Evolutionary conservation across 2,888 invertebrate species (phyloP).

Genomic region (Drosophila ustulata): DNA sequence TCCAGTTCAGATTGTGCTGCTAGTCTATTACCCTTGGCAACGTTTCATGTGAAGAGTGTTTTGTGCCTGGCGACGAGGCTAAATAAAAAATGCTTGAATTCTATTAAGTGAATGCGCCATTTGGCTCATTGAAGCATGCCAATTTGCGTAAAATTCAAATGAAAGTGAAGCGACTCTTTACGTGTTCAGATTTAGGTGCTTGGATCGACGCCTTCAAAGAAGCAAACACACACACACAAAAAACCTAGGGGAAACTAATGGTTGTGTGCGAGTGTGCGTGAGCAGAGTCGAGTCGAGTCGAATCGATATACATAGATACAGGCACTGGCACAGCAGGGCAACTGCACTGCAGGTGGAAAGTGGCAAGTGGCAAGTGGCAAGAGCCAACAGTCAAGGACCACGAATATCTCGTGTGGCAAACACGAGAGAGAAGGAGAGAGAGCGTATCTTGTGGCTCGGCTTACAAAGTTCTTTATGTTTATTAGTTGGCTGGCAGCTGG

Average conservation of each 20-base stretch:
- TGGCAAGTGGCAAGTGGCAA: not conserved
- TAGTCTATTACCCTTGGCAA: constrained; percentile 55
- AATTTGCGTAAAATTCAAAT: constrained; percentile 69
- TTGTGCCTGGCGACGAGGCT: constrained; percentile 13
- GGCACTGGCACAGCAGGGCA: constrained; percentile 39
- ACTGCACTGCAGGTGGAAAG: constrained; percentile 37
- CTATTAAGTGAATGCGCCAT: constrained; percentile 49
- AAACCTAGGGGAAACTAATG: constrained; percentile 4
- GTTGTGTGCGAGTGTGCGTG: not conserved
- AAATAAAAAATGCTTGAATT: constrained; percentile 63
- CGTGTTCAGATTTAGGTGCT: constrained; percentile 46
- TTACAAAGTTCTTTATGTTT: constrained; percentile 67
- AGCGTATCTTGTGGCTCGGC: constrained; percentile 41
- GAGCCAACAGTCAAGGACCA: constrained; percentile 2
- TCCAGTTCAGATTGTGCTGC: not conserved
- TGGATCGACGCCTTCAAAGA: constrained; percentile 32
- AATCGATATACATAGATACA: constrained; percentile 51
- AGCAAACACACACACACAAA: not conserved
- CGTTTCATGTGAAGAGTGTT: constrained; percentile 55
- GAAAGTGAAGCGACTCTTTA: constrained; percentile 32
- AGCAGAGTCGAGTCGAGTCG: constrained; percentile 1
- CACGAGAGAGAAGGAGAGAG: constrained; percentile 12
- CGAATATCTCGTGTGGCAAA: constrained; percentile 23
- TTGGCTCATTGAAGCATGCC: constrained; percentile 40
- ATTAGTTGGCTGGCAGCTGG: constrained; percentile 32